phyloP scores from a whole-genome alignment of 2,888 invertebrate genomes.

The Bursaphelenchus okinawaensis region DNA sequence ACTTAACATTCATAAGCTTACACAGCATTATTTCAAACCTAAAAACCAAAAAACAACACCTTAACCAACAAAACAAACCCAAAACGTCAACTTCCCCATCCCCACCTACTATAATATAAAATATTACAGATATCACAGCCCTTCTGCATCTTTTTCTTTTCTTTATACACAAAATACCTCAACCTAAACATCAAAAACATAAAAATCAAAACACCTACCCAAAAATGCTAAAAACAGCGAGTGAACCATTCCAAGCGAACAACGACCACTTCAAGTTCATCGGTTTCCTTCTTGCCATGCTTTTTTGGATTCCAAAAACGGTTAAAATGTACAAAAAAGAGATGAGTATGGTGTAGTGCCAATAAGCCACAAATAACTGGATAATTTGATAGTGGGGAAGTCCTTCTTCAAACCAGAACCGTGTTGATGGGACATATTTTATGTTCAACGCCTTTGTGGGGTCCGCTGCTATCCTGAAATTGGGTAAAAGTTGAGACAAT shows the following conservation, averaged over 20 bases:
- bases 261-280: slow-evolving; percentile 12
- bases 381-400: slow-evolving; percentile 10
- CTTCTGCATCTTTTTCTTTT: too few species aligned
- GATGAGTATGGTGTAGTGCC: slow-evolving; percentile 22
- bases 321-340: slow-evolving; percentile 21
- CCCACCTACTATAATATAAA: slow-evolving; percentile 1
- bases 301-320: slow-evolving; percentile 14
- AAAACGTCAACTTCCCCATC: slow-evolving; percentile 1
- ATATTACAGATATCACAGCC: too few species aligned
- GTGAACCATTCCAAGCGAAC: slow-evolving; percentile 23
- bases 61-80: background rate
- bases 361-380: slow-evolving; percentile 15
- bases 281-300: slow-evolving; percentile 21
- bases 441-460: background rate
- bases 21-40: background rate
- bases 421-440: background rate
- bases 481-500: too few species aligned
- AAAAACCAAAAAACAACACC: background rate
- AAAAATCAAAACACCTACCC: slow-evolving; percentile 25
- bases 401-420: background rate
- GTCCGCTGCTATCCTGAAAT: background rate
- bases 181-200: too few species aligned
- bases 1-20: too few species aligned
- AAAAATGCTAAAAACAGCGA: slow-evolving; percentile 29
- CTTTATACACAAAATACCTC: too few species aligned